phyloP scores from a whole-genome alignment of 2,888 invertebrate genomes.

The Cryptocheilus praepositus region DNA sequence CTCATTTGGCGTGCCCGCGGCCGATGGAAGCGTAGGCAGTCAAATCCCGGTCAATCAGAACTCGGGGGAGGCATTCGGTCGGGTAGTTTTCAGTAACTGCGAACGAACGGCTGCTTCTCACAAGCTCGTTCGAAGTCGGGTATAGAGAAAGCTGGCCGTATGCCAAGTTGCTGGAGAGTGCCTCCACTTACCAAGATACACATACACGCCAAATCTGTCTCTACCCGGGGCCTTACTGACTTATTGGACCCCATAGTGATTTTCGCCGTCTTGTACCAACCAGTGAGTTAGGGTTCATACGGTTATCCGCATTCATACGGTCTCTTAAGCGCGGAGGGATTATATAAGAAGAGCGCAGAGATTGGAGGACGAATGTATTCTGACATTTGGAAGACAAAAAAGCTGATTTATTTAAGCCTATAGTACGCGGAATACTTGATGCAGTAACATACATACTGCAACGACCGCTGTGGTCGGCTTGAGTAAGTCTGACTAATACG shows the following conservation, averaged over 20 bases:
- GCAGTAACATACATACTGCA: too few species aligned
- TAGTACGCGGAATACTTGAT: too few species aligned
- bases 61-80: constrained; percentile 39
- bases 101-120: constrained; percentile 47
- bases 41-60: constrained; percentile 59
- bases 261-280: constrained; percentile 21
- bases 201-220: constrained; percentile 57
- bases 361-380: too few species aligned
- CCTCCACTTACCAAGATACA: constrained; percentile 70
- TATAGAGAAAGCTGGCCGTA: constrained; percentile 54
- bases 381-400: too few species aligned
- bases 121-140: constrained; percentile 42
- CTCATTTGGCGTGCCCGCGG: constrained; percentile 16
- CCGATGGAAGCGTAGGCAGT: constrained; percentile 18
- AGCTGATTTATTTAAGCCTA: too few species aligned
- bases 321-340: too few species aligned
- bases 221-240: constrained; percentile 47
- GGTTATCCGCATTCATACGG: constrained; percentile 3
- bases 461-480: too few species aligned
- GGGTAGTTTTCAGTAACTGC: constrained; percentile 56
- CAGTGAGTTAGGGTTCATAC: too few species aligned
- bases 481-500: too few species aligned
- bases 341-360: too few species aligned
- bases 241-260: constrained; percentile 55
- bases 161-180: constrained; percentile 64